A percentile compares a stretch with the other conserved stretches of the same genome.
Evolutionary conservation across 2,888 invertebrate species (phyloP).

Genomic region (Callinectes sapidus): DNA sequence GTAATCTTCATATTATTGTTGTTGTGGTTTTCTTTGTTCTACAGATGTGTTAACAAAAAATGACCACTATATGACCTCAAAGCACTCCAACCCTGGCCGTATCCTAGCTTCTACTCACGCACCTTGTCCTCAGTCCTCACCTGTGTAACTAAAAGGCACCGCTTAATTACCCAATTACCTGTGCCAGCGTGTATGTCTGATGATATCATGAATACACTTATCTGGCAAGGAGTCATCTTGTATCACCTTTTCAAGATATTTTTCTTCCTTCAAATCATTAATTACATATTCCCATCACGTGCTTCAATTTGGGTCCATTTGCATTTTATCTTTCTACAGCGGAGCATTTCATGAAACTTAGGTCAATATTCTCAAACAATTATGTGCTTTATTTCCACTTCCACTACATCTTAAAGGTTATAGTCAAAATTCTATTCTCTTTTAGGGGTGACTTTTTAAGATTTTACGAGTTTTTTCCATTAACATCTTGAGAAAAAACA

Average conservation of each 20-base stretch:
- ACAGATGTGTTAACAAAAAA: not conserved
- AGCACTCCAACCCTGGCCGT: not conserved
- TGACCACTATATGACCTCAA: not conserved
- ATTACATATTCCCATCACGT: not conserved
- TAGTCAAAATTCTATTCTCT: too few relatives aligned
- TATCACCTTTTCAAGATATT: not conserved
- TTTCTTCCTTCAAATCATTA: not conserved
- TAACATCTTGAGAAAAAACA: too few relatives aligned
- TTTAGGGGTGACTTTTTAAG: too few relatives aligned
- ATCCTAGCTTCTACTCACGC: not conserved
- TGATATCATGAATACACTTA: not conserved
- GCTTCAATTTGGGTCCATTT: not conserved
- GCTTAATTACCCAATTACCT: not conserved
- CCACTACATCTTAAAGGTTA: too few relatives aligned
- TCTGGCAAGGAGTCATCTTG: not conserved
- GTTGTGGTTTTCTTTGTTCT: not conserved
- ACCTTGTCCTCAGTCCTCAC: not conserved
- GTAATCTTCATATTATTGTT: not conserved
- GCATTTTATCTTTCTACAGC: not conserved
- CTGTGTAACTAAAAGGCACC: not conserved
- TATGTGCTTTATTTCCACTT: too few relatives aligned
- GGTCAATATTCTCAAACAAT: too few relatives aligned
- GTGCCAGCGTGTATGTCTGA: not conserved
- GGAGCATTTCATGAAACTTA: not conserved
- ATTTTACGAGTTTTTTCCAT: too few relatives aligned